phyloP scores from a whole-genome alignment of 2,888 invertebrate species.

The Patella ulyssiponensis region DNA sequence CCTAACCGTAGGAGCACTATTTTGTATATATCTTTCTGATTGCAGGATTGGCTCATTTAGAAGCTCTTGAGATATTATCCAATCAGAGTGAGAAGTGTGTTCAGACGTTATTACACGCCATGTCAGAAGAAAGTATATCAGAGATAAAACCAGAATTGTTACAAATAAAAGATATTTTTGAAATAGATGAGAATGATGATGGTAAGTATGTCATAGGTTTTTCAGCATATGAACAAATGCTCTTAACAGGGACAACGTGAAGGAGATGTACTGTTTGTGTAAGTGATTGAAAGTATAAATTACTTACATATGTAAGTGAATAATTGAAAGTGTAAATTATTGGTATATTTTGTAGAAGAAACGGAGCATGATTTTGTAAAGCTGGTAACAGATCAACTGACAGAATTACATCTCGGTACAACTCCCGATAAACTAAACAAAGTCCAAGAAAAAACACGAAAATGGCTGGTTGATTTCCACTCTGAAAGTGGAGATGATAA shows the following conservation, averaged over 20 bases:
- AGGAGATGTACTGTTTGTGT: no score
- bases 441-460: conserved; percentile 68
- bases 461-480: conserved; percentile 55
- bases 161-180: conserved; percentile 80
- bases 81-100: conserved; percentile 77
- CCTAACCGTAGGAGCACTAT: no score
- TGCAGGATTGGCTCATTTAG: conserved; percentile 82
- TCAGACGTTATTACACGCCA: conserved; percentile 54
- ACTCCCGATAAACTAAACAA: conserved; percentile 75
- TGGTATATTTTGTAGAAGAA: conserved; percentile 35
- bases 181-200: conserved; percentile 58
- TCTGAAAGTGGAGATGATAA: conserved; percentile 36
- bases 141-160: conserved; percentile 84
- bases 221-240: no score
- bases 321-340: not conserved
- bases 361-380: conserved; percentile 66
- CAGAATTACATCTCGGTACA: conserved; percentile 60
- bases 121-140: conserved; percentile 70
- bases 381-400: conserved; percentile 59
- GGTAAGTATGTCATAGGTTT: conserved; percentile 18
- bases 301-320: no score
- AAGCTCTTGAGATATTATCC: conserved; percentile 92
- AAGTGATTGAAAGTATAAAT: no score
- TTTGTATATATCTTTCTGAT: not conserved
- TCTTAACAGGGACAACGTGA: no score